Base-by-base conservation (phyloP, 1,140 invertebrate species). In the Drusus annulatus region DNA sequence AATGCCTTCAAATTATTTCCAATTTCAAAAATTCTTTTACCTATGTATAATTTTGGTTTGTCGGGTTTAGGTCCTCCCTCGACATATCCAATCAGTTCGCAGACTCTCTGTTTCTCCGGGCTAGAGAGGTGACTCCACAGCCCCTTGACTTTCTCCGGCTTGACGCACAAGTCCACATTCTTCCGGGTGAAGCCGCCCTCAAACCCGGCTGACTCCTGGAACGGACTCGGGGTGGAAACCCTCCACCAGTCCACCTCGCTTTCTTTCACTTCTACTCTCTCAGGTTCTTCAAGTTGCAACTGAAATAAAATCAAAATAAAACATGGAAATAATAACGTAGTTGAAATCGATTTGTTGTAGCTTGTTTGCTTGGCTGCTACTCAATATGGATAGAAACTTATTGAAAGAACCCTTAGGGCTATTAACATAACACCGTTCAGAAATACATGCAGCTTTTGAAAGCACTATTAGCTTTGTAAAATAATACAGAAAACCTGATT, bases 41-140 rank as follows among this genome's bases (percentile, higher is more conserved):
- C 91, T 80, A 91, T 92, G 79, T 90, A 91, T 81, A 92, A 90
- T 79, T 91, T 92, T 1, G 91, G 90, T 78, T 90, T 91, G 65
- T 90, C 90, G 76, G 85, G 84, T 25, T 80, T 85, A 4, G 85
- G 84, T 2, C 84, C 86, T 1, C 88, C 88, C 76, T 89, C 91
- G 45, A 86, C 87, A 63, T 89, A 89, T 0, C 88, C 89, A 76
- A 95, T 93, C 21, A 92, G 90, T 84, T 93, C 91, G 85, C 91
- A 94, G 7, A 95, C 87, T 68, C 90, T 89, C 79, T 90, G 88
- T 84, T 92, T 92, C 86, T 95, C 93, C 52, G 93, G 92, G 52
- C 92, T 91, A 2, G 92, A 93, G n/a, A 95, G 85, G 83, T 93
- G 91, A 21, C 91, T 91, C 92, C 93, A 93, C 78, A 94, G 88